These are phyloP conservation scores for Empis livida DNA, from an alignment of 2,888 invertebrate genomes.

Conservation along the genomic window DNA sequence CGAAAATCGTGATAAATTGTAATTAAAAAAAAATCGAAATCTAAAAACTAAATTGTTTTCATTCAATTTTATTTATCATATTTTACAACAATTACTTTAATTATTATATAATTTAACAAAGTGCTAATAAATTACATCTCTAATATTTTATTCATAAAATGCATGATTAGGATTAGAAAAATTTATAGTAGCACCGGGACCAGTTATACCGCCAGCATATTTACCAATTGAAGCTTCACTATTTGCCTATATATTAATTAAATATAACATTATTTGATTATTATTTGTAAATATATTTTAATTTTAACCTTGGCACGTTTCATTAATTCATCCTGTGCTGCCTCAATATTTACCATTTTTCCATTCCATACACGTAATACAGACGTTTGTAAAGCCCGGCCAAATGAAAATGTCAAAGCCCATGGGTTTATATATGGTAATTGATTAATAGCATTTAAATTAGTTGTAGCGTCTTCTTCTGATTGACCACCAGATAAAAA, in stretches of 20 bases:
- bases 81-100: too few relatives aligned
- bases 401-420: conserved; percentile 90
- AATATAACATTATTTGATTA: too few relatives aligned
- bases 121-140: too few relatives aligned
- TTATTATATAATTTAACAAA: too few relatives aligned
- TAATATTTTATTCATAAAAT: conserved; percentile 55
- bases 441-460: conserved; percentile 87
- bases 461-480: conserved; percentile 85
- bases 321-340: conserved; percentile 71
- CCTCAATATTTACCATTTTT: conserved; percentile 64
- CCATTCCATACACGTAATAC: conserved; percentile 86
- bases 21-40: background rate
- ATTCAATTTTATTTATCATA: too few relatives aligned
- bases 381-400: conserved; percentile 87
- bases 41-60: too few relatives aligned
- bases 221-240: conserved; percentile 83
- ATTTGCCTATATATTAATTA: too few relatives aligned
- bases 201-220: conserved; percentile 78
- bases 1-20: background rate
- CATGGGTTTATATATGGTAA: conserved; percentile 72
- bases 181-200: conserved; percentile 74
- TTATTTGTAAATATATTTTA: too few relatives aligned
- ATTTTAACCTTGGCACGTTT: conserved; percentile 73
- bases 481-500: conserved; percentile 95
- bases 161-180: conserved; percentile 94